Evolutionary conservation across 2,797 vertebrate genomes (phyloP), one percentile per base, ranked within the genome.

Genomic region (Megalops cyprinoides): DNA sequence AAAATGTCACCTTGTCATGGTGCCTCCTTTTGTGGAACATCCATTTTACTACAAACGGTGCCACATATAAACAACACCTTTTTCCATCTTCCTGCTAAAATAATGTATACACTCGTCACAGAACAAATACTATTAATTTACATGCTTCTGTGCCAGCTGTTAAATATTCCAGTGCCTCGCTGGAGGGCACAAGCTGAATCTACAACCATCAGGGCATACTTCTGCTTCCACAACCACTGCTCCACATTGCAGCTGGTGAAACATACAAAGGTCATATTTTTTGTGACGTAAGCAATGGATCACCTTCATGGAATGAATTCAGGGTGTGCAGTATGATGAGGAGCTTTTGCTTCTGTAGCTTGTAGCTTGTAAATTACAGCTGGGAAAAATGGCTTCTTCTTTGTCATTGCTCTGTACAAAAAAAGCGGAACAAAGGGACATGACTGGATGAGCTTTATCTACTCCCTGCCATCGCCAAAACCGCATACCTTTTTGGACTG

Each of bases 141-240:
- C n/a, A 28, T 48, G 25, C 48, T 74, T 51, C 49, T 25, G 23
- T 46, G 73, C 9, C 73, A 49, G 67, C 39, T 71, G 39, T n/a
- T 71, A 65, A 5, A 65, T 65, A 71, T 71, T 44, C 67, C n/a
- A 71, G 67, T 23, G 39, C 37, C 39, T 23, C n/a, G 18, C 67
- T 71, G 37, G 42, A 71, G 20, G 62, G 20, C 65, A 62, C 34
- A 62, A 62, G 8, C 10, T 62, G 37, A 39, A 71, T 6, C 15
- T 18, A 39, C 39, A 42, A 37, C 34, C 65, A 71, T 23, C 37
- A 1, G 23, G 62, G 15, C 62, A 34, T 65, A 34, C 14, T 65
- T 65, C 31, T 71, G 67, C 67, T 42, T 71, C 20, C 39, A 37
- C 18, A 71, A 42, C 42, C 37, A 53, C 9, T 44, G 20, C 67